A percentile compares a stretch with the other conserved stretches of the same genome.
phyloP scores from a whole-genome alignment of 2,797 vertebrate species.

The Lerista edwardsae region DNA sequence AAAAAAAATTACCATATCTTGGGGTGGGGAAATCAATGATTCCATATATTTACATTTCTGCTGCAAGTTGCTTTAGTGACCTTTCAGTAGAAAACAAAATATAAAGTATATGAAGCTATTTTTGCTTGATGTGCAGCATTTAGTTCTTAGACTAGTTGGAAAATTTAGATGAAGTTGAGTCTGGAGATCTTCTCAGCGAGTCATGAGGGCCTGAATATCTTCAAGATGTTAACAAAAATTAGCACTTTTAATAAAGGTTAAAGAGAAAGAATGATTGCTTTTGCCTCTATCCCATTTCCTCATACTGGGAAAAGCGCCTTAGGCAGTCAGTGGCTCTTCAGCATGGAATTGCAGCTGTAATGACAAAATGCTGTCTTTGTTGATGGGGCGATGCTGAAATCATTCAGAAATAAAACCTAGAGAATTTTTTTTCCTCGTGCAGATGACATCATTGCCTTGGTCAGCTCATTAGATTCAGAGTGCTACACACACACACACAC shows the following conservation, averaged over 20 bases:
- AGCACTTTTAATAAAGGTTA: slow-evolving; percentile 17
- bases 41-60: slow-evolving; percentile 56
- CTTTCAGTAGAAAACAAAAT: slow-evolving; percentile 61
- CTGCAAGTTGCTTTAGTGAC: slow-evolving; percentile 33
- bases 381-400: slow-evolving; percentile 22
- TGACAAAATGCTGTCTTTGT: slow-evolving; percentile 11
- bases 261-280: slow-evolving; percentile 24
- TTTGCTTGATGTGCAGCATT: slow-evolving; percentile 59
- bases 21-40: slow-evolving; percentile 46
- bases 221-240: slow-evolving; percentile 44
- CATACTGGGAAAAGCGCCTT: neutral
- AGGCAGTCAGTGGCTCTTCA: slow-evolving; percentile 19
- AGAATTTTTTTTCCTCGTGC: slow-evolving; percentile 17
- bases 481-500: neutral
- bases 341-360: neutral
- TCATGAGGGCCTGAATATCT: slow-evolving; percentile 47
- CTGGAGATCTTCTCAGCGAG: slow-evolving; percentile 35
- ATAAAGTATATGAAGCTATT: slow-evolving; percentile 63
- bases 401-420: slow-evolving; percentile 16
- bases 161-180: slow-evolving; percentile 46
- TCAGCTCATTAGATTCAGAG: neutral
- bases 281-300: neutral
- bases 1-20: slow-evolving; percentile 60
- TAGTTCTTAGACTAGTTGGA: slow-evolving; percentile 61
- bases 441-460: slow-evolving; percentile 34